These are phyloP conservation scores for Pelodiscus sinensis DNA, from an alignment of 2,113 vertebrate species.

Conservation along the genomic window DNA sequence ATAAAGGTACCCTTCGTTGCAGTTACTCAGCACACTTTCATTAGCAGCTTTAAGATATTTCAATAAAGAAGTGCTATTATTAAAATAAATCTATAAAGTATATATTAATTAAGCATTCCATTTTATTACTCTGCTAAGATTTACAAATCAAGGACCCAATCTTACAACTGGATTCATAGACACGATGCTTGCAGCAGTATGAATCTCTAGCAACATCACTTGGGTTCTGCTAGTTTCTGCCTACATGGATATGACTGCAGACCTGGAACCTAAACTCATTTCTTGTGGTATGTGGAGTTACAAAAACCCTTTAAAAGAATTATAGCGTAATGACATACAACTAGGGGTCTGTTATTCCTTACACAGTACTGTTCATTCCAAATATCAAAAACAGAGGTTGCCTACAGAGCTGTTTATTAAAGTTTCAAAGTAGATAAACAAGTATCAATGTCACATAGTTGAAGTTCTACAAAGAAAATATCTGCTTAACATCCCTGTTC, in stretches of 20 bases:
- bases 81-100: neutral
- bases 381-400: neutral
- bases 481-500: neutral
- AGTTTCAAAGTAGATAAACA: neutral
- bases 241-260: neutral
- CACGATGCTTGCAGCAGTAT: neutral
- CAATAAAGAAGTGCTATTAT: neutral
- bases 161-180: neutral
- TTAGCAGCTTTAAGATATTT: neutral
- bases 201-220: neutral
- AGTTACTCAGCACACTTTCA: neutral
- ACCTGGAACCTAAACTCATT: neutral
- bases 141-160: neutral
- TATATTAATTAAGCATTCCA: neutral
- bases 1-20: neutral
- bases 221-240: fast-evolving
- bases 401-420: neutral
- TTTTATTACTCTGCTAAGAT: fast-evolving
- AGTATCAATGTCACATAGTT: fast-evolving
- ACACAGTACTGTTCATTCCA: neutral
- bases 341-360: neutral
- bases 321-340: neutral
- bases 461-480: neutral
- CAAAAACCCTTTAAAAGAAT: neutral
- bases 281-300: neutral